Base-by-base conservation (phyloP, 2,888 invertebrate genomes). In the Onthophagus sagittarius region DNA sequence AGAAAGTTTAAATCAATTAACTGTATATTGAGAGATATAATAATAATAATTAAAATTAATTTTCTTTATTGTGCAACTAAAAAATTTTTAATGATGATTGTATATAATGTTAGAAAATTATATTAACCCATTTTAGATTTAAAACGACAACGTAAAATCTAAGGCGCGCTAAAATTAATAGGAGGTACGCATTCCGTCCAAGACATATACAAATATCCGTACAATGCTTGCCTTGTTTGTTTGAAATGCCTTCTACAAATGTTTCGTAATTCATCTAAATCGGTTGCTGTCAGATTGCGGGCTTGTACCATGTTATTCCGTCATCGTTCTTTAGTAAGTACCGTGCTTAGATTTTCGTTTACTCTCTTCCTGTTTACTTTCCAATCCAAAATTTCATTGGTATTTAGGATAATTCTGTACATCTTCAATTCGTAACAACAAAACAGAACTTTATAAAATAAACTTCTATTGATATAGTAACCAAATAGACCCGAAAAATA, bases 151-250 rank as follows among this genome's bases (percentile, higher is more conserved):
- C 7, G 39, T 53, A 9, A 7, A 53, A 1, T 53, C 39, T 53
- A 7, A 53, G 39, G 39, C 11, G 7, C 23, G 67, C 67, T 67
- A 67, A 67, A 67, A 67, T 67, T 67, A 67, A 67, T 67, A 32
- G 15, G 64, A 67, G 7, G 67, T 67, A 6, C 67, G 67, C 67
- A 67, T 67, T 67, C 67, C 67, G 11, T 53, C 67, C 23, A 9
- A 11, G 67, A 67, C 67, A 32, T 67, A 4, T 23, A 67, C 32
- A 67, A 67, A 67, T 67, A n/a, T 31, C 32, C 31, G 23, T 31
- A 67, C 67, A 67, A 67, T 67, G 23, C 31, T 15, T 23, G 31
- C 67, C 32, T 67, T 67, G 67, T 67, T 67, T 67, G 67, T 67
- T 67, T 67, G 67, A 67, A 67, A 67, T 67, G 31, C 67, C n/a